Percentiles rank a stretch among this genome's conserved stretches.
phyloP scores from a whole-genome alignment of 64 coral and sea anemone species.

The Montipora foliosa region DNA sequence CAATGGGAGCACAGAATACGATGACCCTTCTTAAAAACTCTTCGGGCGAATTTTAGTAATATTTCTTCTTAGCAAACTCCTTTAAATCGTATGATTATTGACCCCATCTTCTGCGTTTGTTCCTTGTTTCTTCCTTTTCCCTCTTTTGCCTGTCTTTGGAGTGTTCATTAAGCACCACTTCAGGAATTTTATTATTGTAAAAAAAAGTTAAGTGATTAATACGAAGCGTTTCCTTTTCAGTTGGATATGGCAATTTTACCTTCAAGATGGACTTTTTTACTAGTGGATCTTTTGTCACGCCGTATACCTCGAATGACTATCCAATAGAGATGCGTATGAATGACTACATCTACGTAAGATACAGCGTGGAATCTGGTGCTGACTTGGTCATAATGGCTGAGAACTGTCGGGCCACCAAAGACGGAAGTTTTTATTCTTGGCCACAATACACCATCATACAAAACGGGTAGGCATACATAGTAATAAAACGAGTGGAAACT shows the following conservation, averaged over 20 bases:
- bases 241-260: slow-evolving; percentile 37
- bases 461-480: not conserved
- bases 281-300: not conserved
- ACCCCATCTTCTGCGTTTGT: too few species aligned
- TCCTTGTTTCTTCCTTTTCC: too few species aligned
- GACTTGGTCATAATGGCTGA: slow-evolving; percentile 44
- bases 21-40: too few species aligned
- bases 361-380: slow-evolving; percentile 52
- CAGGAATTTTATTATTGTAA: too few species aligned
- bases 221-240: not conserved
- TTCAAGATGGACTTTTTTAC: slow-evolving; percentile 43
- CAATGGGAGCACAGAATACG: too few species aligned
- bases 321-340: not conserved
- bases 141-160: too few species aligned
- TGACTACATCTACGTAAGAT: not conserved
- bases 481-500: not conserved
- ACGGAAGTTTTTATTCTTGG: slow-evolving; percentile 13
- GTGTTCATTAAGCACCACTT: not conserved
- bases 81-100: too few species aligned
- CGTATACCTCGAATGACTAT: not conserved
- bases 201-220: too few species aligned
- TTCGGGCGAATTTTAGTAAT: too few species aligned
- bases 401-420: slow-evolving; percentile 10
- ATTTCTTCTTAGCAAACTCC: too few species aligned
- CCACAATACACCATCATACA: slow-evolving; percentile 29